phyloP scores from a whole-genome alignment of 2,113 vertebrate genomes.

The Mionectes macconnelli region DNA sequence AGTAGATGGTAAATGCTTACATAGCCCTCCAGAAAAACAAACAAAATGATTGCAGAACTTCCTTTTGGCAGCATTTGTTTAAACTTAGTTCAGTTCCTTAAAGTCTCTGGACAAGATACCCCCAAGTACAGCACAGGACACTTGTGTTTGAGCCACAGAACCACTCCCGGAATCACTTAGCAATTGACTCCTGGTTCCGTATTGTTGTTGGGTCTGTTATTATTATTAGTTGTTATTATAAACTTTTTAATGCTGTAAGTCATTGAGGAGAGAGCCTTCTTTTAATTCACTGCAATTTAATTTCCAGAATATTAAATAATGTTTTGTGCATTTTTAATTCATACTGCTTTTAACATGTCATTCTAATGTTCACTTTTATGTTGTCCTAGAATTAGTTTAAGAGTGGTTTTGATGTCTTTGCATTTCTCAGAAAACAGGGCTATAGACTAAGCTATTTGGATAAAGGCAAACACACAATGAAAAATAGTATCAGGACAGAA shows the following conservation, averaged over 20 bases:
- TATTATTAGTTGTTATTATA: background rate
- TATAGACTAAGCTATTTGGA: background rate
- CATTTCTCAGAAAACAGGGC: background rate
- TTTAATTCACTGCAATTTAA: background rate
- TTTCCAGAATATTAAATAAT: background rate
- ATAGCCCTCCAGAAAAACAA: background rate
- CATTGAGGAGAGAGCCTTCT: background rate
- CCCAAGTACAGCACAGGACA: accelerated
- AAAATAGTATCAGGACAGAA: background rate
- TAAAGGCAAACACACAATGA: background rate
- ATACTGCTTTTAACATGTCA: background rate
- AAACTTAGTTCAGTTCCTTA: background rate
- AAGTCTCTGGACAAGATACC: background rate
- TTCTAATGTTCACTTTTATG: background rate
- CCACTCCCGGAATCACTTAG: background rate
- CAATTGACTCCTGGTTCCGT: background rate
- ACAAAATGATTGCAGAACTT: background rate
- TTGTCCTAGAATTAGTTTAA: background rate
- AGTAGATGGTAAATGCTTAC: background rate
- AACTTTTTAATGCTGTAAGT: background rate
- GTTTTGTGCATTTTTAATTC: background rate
- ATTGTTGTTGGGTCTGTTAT: background rate
- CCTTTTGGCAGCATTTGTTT: background rate
- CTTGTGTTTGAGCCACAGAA: background rate
- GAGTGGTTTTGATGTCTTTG: background rate